These are phyloP conservation scores for Aphaenogaster floridana DNA, from an alignment of 1,140 invertebrate genomes.

Conservation along the genomic window DNA sequence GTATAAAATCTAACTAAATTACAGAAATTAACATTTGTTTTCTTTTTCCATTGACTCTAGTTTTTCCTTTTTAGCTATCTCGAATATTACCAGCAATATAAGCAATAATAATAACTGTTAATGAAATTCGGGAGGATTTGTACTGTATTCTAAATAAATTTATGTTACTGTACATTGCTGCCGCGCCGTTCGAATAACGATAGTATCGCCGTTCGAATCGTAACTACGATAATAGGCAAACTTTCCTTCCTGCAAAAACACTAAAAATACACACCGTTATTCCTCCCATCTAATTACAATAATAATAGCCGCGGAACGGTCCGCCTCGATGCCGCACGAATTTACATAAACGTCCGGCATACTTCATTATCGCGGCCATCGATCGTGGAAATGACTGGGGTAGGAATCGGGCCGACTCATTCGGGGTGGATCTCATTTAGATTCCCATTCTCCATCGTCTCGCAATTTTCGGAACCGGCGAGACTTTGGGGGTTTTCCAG, in stretches of 20 bases:
- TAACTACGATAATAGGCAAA: conserved; percentile 36
- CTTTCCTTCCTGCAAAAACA: conserved; percentile 25
- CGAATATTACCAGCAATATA: background rate
- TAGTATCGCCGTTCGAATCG: background rate
- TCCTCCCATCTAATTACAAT: conserved; percentile 62
- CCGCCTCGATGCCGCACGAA: conserved; percentile 45
- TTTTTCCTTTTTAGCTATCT: background rate
- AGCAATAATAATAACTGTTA: background rate
- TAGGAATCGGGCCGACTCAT: background rate
- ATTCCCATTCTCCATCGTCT: conserved; percentile 17
- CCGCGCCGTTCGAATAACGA: background rate
- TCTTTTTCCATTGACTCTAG: background rate
- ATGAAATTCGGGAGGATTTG: background rate
- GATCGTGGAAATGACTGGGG: conserved; percentile 39
- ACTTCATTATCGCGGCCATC: conserved; percentile 53
- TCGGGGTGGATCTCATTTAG: conserved; percentile 11
- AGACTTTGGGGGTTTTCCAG: background rate
- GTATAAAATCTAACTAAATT: background rate
- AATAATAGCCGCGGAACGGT: conserved; percentile 55
- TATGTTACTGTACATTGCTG: background rate
- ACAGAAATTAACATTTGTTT: background rate
- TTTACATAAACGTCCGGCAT: conserved; percentile 53
- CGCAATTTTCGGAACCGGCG: conserved; percentile 6
- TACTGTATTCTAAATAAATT: background rate
- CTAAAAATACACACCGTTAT: conserved; percentile 56